These are phyloP conservation scores for Rhynchonycteris naso DNA, from an alignment of 2,797 vertebrate species.

Conservation along the genomic window DNA sequence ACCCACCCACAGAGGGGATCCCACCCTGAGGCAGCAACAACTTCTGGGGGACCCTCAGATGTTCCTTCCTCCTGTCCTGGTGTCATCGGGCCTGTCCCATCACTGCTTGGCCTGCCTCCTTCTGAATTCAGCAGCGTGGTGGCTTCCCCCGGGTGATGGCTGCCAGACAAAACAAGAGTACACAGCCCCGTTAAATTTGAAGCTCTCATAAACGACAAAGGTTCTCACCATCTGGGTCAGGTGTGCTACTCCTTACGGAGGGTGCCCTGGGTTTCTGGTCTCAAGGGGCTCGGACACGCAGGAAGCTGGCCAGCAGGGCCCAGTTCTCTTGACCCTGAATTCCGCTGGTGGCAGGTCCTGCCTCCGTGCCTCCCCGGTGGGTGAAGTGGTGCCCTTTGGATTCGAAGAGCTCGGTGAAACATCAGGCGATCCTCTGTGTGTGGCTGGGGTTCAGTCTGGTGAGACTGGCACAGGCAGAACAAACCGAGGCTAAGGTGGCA, in stretches of 20 bases:
- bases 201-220: neutral
- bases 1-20: neutral
- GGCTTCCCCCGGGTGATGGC: fast-evolving
- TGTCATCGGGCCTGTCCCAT: fast-evolving
- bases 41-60: fast-evolving
- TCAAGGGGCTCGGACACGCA: neutral
- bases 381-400: too few relatives aligned
- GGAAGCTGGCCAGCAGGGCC: neutral
- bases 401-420: fast-evolving
- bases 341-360: neutral
- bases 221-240: neutral
- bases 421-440: too few relatives aligned
- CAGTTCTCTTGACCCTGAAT: too few relatives aligned
- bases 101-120: fast-evolving
- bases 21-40: fast-evolving
- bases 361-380: neutral
- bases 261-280: neutral
- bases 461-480: neutral
- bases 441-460: neutral
- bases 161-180: neutral
- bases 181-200: neutral
- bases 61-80: neutral
- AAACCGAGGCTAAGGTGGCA: neutral
- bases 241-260: neutral
- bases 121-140: neutral